Evolutionary conservation across 1,140 invertebrate genomes (phyloP).

Genomic region (Drosophila sechellia): DNA sequence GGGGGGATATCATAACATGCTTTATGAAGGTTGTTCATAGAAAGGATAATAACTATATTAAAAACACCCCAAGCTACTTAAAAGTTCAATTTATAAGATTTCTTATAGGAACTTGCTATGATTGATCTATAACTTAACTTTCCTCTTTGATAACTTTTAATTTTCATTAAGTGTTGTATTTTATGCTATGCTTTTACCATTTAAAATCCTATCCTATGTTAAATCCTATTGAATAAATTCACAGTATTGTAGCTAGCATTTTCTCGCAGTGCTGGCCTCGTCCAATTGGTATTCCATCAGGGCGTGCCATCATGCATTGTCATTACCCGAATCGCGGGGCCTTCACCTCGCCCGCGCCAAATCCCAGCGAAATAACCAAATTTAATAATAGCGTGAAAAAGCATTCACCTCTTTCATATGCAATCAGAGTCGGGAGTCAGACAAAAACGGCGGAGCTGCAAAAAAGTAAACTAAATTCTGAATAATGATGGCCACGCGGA

Average conservation of each 20-base stretch:
- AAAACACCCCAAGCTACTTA: constrained; percentile 2
- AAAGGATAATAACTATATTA: neutral
- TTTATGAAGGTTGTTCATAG: neutral
- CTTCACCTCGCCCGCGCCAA: constrained; percentile 46
- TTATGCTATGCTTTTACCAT: too few relatives aligned
- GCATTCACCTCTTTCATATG: constrained; percentile 49
- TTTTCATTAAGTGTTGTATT: too few relatives aligned
- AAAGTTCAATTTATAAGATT: neutral
- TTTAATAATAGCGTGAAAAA: constrained; percentile 69
- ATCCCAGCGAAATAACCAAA: constrained; percentile 50
- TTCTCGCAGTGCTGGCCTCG: constrained; percentile 13
- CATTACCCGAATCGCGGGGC: constrained; percentile 44
- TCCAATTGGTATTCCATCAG: constrained; percentile 45
- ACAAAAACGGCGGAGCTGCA: constrained; percentile 15
- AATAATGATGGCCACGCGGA: constrained; percentile 70
- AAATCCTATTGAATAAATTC: too few relatives aligned
- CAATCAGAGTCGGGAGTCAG: constrained; percentile 31
- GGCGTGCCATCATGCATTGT: constrained; percentile 59
- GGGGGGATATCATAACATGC: constrained; percentile 22
- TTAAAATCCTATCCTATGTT: too few relatives aligned
- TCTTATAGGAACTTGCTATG: too few relatives aligned
- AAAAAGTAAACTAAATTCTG: constrained; percentile 53
- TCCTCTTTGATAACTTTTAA: too few relatives aligned
- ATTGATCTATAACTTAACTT: neutral
- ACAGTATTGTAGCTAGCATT: neutral